phyloP scores from a whole-genome alignment of 1,140 invertebrate genomes.

The Ridgeia piscesae region DNA sequence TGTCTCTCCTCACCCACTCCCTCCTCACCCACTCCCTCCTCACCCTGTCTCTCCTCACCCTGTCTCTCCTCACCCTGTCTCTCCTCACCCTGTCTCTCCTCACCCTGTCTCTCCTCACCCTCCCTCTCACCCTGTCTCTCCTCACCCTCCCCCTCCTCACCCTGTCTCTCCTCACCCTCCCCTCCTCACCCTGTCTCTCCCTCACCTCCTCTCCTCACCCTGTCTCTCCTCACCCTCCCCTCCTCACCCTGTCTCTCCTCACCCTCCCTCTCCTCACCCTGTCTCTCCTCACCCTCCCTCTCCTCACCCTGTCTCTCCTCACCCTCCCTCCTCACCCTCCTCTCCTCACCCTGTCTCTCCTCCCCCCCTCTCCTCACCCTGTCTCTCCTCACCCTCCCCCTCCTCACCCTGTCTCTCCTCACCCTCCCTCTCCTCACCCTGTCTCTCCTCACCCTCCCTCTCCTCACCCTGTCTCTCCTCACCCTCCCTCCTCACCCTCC shows the following conservation, averaged over 20 bases:
- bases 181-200: too few species aligned
- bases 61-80: background rate
- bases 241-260: too few species aligned
- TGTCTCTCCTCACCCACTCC: background rate
- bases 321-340: too few species aligned
- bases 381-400: background rate
- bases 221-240: too few species aligned
- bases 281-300: too few species aligned
- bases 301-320: conserved; percentile 51
- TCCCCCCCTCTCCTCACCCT: too few species aligned
- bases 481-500: too few species aligned
- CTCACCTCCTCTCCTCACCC: too few species aligned
- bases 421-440: too few species aligned
- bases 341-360: background rate
- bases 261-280: too few species aligned
- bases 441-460: background rate
- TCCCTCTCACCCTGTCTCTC: conserved; percentile 75
- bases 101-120: background rate
- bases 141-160: too few species aligned
- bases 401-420: background rate
- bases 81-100: background rate
- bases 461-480: background rate
- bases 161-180: too few species aligned
- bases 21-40: background rate
- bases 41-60: background rate